Base-by-base conservation (phyloP, 30 jellyfish, hydroid and myxozoan species). In the Aurelia aurita complex sp. Pacific region DNA sequence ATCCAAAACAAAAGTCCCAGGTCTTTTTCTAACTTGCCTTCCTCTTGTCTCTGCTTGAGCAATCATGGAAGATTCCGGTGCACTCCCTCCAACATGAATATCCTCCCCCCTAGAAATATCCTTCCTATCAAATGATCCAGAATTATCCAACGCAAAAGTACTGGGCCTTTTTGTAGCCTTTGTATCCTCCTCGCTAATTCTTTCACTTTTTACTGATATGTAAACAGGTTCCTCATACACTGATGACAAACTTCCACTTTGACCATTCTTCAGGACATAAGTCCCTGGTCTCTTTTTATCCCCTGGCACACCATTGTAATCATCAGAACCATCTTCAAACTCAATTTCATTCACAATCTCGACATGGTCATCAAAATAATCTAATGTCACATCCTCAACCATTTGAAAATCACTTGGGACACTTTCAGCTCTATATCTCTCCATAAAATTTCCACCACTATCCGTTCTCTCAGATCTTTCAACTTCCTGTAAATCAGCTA, bases 1-100 rank as follows among this genome's bases (percentile, higher is more conserved):
- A 14, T 67, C 60, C 82, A 80, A 67, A 14, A 80, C 83, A 67
- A 67, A 81, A 3, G 90, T 81, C 11, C 74, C 68, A 16, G 82
- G 90, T 23, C 83, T 81, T 59, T 81, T 68, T 1, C 40, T 18
- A 46, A 7, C 57, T 46, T 46, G 13, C 14, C 12, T 46, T 14
- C 14, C 57, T 46, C 12, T 8, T 7, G 57, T 9, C 57, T 46
- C 12, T 38, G 5, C 50, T 14, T 46, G 13, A 6, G 14, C 57
- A 46, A 14, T 46, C 57, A 46, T 4, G 0, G 15, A 46, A 46
- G 57, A 46, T 46, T 9, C 12, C 1, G 13, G 57, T 9, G 4
- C 57, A 46, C 14, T 46, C 57, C 57, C 57, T 14, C 57, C 57
- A 4, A 14, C 2, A 6, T 46, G 14, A 46, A 0, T 9, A 46